Evolutionary conservation across 2,888 invertebrate genomes (phyloP).

Genomic region (Lepetodrilus schrolli): DNA sequence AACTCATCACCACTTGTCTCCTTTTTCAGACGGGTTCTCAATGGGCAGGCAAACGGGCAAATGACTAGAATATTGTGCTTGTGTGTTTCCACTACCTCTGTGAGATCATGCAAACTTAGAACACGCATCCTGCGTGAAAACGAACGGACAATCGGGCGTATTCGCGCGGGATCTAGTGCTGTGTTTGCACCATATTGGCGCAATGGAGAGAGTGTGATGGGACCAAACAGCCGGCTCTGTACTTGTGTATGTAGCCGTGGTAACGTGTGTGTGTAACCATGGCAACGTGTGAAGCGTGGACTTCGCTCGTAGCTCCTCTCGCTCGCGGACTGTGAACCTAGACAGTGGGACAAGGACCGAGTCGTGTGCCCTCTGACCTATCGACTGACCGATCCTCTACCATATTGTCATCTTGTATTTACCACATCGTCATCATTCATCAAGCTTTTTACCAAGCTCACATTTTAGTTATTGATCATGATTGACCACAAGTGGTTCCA

Average conservation of each 20-base stretch:
- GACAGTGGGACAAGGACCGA: slow-evolving; percentile 10
- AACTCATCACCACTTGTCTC: background rate
- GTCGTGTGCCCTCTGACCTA: too few species aligned
- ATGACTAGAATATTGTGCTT: background rate
- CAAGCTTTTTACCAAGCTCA: slow-evolving; percentile 25
- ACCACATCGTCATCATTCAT: slow-evolving; percentile 26
- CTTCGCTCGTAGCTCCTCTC: too few species aligned
- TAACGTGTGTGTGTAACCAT: too few species aligned
- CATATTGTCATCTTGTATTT: slow-evolving; percentile 4
- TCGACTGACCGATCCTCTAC: slow-evolving; percentile 4
- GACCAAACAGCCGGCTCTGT: slow-evolving; percentile 12
- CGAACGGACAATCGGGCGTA: background rate
- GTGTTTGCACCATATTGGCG: too few species aligned
- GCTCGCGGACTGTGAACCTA: slow-evolving; percentile 11
- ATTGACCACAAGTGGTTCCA: too few species aligned
- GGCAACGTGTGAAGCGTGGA: too few species aligned
- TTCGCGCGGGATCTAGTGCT: too few species aligned
- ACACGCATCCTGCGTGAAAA: background rate
- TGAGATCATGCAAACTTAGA: background rate
- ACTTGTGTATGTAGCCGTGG: too few species aligned
- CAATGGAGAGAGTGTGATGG: background rate
- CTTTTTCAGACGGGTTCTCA: slow-evolving; percentile 6
- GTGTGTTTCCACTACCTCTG: slow-evolving; percentile 23
- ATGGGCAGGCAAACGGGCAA: slow-evolving; percentile 26
- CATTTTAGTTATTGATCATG: slow-evolving; percentile 23